These are phyloP conservation scores for Galerucella pusilla DNA, from an alignment of 2,888 invertebrate species.

Conservation along the genomic window DNA sequence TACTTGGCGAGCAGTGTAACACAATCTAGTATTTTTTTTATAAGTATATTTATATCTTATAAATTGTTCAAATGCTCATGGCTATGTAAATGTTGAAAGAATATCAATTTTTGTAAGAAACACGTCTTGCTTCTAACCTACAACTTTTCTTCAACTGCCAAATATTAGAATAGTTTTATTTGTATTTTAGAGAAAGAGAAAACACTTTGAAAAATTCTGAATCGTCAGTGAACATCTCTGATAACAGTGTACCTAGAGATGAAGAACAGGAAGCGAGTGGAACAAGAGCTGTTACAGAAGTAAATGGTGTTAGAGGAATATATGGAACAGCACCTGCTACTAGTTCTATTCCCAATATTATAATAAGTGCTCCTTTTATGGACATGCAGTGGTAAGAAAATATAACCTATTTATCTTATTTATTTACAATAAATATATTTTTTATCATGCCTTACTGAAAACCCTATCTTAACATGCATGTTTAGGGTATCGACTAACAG, in stretches of 20 bases:
- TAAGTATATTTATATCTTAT: too few species aligned
- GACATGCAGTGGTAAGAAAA: constrained; percentile 58
- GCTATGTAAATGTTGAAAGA: too few species aligned
- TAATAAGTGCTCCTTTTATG: constrained; percentile 56
- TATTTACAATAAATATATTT: too few species aligned
- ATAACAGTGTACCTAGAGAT: constrained; percentile 33
- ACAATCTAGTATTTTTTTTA: too few species aligned
- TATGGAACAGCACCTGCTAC: constrained; percentile 53
- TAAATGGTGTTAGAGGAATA: constrained; percentile 51
- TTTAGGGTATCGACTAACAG: too few species aligned
- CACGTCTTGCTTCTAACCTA: too few species aligned
- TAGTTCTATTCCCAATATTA: constrained; percentile 52
- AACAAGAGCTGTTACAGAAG: constrained; percentile 48
- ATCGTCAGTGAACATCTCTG: constrained; percentile 10
- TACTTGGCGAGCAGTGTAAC: too few species aligned
- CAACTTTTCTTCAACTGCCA: too few species aligned
- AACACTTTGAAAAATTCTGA: constrained; percentile 14
- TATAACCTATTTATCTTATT: not conserved
- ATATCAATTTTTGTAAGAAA: too few species aligned
- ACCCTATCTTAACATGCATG: too few species aligned
- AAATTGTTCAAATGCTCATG: too few species aligned
- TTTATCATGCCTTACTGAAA: too few species aligned
- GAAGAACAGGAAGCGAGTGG: constrained; percentile 36
- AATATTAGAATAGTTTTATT: not conserved
- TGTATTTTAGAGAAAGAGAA: constrained; percentile 3